phyloP scores from a whole-genome alignment of 2,113 vertebrate genomes.

The Potamarius usumacintae region DNA sequence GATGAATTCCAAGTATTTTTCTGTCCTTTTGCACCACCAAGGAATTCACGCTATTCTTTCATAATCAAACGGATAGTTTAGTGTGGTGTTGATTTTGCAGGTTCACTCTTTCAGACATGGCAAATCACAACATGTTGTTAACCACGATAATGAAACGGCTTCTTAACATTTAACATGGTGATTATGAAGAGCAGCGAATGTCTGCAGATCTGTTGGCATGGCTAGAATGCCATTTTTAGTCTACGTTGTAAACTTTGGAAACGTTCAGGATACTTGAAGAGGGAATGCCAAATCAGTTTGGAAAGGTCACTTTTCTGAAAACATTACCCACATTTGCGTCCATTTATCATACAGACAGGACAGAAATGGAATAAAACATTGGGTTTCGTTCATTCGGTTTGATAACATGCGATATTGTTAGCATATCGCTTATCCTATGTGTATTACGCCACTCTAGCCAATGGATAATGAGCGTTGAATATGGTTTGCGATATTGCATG shows the following conservation, averaged over 20 bases:
- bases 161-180: background rate
- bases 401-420: no score
- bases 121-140: slow-evolving; percentile 1
- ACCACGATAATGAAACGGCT: background rate
- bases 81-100: background rate
- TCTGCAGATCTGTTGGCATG: background rate
- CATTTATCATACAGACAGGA: background rate
- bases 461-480: no score
- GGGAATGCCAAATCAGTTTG: background rate
- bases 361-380: no score
- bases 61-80: slow-evolving; percentile 13
- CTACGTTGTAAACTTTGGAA: background rate
- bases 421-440: no score
- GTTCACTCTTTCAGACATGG: background rate
- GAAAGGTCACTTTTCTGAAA: background rate
- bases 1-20: slow-evolving; percentile 72
- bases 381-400: no score
- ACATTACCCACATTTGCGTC: background rate
- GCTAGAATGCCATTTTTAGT: background rate
- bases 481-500: no score
- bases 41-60: slow-evolving; percentile 26
- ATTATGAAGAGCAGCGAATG: background rate
- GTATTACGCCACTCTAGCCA: no score
- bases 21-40: background rate
- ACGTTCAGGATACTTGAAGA: background rate